A percentile compares a stretch with the other conserved stretches of the same genome.
Conservation (phyloP, 2,888 invertebrate genomes). For the Eilema griseolum region DNA sequence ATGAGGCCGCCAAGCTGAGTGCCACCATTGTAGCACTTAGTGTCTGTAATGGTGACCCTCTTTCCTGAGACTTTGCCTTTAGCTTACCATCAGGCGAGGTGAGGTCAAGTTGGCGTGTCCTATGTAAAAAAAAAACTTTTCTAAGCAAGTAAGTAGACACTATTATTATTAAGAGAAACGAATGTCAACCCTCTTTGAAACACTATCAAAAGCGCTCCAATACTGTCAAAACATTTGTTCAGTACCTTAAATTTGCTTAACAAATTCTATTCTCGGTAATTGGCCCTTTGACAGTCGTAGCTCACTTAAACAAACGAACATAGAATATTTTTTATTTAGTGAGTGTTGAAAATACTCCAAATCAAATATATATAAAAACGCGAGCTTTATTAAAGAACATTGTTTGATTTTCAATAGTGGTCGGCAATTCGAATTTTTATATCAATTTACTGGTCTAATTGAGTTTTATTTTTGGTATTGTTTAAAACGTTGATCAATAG, state of each 20-base stretch:
- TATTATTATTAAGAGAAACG: slow-evolving; percentile 32
- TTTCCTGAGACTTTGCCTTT: no score
- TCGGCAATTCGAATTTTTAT: slow-evolving; percentile 36
- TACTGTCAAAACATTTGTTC: slow-evolving; percentile 40
- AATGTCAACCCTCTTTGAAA: slow-evolving; percentile 24
- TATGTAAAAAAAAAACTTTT: no score
- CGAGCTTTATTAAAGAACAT: slow-evolving; percentile 25
- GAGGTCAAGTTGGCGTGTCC: no score
- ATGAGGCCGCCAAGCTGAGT: no score
- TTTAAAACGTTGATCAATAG: slow-evolving; percentile 36
- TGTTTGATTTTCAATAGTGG: slow-evolving; percentile 30
- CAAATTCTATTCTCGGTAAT: slow-evolving; percentile 41
- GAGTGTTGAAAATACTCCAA: slow-evolving; percentile 42
- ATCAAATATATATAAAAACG: slow-evolving; percentile 43
- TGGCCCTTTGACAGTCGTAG: slow-evolving; percentile 44
- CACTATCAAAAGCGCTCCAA: slow-evolving; percentile 39
- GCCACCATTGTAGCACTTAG: no score
- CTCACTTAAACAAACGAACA: slow-evolving; percentile 25
- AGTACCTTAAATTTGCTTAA: slow-evolving; percentile 38
- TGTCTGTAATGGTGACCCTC: no score
- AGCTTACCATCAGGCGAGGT: no score
- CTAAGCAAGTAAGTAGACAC: slow-evolving; percentile 18
- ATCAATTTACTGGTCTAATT: slow-evolving; percentile 31
- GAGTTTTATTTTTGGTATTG: slow-evolving; percentile 32
- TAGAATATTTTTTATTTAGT: slow-evolving; percentile 32